These are phyloP conservation scores for Hyles euphorbiae DNA, from an alignment of 1,140 invertebrate genomes.

Conservation along the genomic window DNA sequence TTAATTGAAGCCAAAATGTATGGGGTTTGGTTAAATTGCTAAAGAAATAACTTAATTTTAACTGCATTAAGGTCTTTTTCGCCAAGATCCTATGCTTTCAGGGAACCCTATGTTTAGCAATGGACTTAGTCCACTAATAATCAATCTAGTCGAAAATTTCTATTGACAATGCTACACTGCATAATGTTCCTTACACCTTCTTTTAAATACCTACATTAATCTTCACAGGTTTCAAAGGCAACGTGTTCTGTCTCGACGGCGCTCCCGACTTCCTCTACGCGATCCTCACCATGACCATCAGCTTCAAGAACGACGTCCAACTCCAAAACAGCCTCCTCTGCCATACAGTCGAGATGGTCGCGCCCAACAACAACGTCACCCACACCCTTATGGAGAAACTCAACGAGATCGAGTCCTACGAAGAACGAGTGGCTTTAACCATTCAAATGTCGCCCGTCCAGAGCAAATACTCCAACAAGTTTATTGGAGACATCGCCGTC, in stretches of 20 bases:
- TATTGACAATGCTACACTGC: no score
- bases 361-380: conserved; percentile 72
- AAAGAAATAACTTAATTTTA: no score
- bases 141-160: no score
- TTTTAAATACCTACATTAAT: not conserved
- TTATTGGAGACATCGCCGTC: conserved; percentile 62
- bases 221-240: conserved; percentile 69
- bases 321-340: conserved; percentile 77
- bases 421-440: conserved; percentile 63
- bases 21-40: no score
- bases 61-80: no score
- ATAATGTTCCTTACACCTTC: not conserved
- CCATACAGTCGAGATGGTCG: conserved; percentile 71
- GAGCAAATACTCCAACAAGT: conserved; percentile 68
- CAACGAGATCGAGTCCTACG: conserved; percentile 74
- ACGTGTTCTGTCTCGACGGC: conserved; percentile 77
- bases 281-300: conserved; percentile 56
- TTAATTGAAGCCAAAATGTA: no score
- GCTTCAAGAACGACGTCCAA: conserved; percentile 61
- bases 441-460: conserved; percentile 49
- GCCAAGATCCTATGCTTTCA: no score
- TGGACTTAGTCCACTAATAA: no score
- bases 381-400: conserved; percentile 70
- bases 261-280: conserved; percentile 76
- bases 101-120: no score